Base-by-base conservation (phyloP, 2,888 invertebrate species). In the Amorpha juglandis region DNA sequence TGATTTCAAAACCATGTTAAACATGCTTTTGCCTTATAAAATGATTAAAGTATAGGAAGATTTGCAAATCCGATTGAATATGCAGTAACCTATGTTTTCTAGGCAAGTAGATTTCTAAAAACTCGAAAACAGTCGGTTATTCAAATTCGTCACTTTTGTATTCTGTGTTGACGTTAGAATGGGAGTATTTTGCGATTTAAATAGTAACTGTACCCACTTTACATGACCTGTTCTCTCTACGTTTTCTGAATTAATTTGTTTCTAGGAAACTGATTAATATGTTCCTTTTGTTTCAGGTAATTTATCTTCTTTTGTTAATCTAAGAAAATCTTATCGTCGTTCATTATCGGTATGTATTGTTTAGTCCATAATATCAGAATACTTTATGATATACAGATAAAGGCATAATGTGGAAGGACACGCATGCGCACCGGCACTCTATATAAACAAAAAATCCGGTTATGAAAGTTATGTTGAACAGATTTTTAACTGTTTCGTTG, bases 191-290 rank as follows among this genome's bases (percentile, higher is more conserved):
- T 71, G 70, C 78, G 71, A 85, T 88, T 89, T 84, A 82, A 86
- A 86, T 87, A 78, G 86, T 86, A 88, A 86, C 85, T 83, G 85
- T 86, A 80, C 74, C 68, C 70, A 42, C 38, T 58, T 72, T 70
- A 69, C 75, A 73, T 72, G 76, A 77, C 80, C 80, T 76, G 78
- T 74, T 79, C 74, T 76, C 70, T 64, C 81, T 78, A 86, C 88
- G 82, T 78, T 78, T 74, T 73, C 75, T 76, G 86, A 88, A 88
- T 90, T 81, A 77, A 80, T 70, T 78, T 78, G 72, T 74, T 80
- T 78, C 76, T 79, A 77, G 67, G 65, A 69, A 69, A 33, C 65
- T 67, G 42, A 58, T 63, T 65, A 55, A 68, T 64, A 69, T 70
- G 42, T 71, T 74, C 64, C 63, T 73, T 76, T 81, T 81, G 78